Conservation (phyloP, 2,888 invertebrate genomes). For the Seira ritae region DNA sequence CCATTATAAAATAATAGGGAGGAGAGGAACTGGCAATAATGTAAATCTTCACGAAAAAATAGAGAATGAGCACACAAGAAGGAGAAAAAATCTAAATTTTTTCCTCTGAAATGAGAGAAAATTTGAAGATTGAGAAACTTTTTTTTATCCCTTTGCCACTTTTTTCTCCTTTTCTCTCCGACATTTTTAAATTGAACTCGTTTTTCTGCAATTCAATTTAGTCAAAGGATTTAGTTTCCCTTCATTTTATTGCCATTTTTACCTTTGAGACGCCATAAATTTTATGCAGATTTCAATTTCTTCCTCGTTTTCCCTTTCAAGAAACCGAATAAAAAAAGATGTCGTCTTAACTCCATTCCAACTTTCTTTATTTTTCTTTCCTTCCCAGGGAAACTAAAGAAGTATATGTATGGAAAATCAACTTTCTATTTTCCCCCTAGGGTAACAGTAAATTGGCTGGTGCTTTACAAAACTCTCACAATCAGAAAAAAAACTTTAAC, state of each 20-base stretch:
- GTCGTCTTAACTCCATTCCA: slow-evolving; percentile 9
- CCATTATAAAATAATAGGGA: slow-evolving; percentile 53
- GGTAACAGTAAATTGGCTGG: background rate
- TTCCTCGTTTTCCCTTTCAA: slow-evolving; percentile 50
- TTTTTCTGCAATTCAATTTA: slow-evolving; percentile 74
- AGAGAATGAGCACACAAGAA: slow-evolving; percentile 35
- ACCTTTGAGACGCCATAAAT: slow-evolving; percentile 74
- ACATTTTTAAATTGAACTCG: slow-evolving; percentile 74
- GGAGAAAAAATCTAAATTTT: background rate
- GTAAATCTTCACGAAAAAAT: slow-evolving; percentile 57
- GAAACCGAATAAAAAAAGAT: background rate
- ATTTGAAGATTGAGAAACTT: slow-evolving; percentile 48
- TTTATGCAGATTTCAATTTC: slow-evolving; percentile 74
- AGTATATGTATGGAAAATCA: background rate
- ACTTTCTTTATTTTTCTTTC: slow-evolving; percentile 28
- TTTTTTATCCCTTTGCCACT: slow-evolving; percentile 48
- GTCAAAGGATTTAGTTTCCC: slow-evolving; percentile 74
- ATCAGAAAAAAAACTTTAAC: slow-evolving; percentile 46
- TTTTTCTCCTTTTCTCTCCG: slow-evolving; percentile 37
- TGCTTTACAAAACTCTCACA: background rate
- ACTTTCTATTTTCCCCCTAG: slow-evolving; percentile 24
- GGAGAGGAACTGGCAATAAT: slow-evolving; percentile 37
- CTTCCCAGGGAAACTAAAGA: background rate
- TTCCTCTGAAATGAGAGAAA: slow-evolving; percentile 5
- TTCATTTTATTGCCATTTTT: slow-evolving; percentile 74